Evolutionary conservation across 2,888 invertebrate genomes (phyloP).

Genomic region (Drosophila robusta): DNA sequence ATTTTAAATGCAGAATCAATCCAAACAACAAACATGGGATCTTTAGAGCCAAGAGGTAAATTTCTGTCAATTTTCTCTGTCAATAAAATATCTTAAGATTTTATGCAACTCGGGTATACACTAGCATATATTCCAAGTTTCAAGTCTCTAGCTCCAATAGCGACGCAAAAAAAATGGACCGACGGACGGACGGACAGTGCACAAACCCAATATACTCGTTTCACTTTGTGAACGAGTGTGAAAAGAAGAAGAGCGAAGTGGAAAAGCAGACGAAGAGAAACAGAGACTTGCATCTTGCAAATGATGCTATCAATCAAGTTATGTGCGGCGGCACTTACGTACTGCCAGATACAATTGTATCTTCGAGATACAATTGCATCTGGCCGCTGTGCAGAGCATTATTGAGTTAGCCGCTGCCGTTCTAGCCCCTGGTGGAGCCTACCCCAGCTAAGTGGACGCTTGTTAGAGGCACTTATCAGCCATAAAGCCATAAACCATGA

Average conservation of each 20-base stretch:
- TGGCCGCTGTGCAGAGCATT: constrained; percentile 10
- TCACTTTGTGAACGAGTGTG: neutral
- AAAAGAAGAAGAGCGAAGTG: neutral
- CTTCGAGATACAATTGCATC: constrained; percentile 39
- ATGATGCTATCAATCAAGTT: constrained; percentile 66
- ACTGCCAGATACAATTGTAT: constrained; percentile 52
- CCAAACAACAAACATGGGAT: too few relatives aligned
- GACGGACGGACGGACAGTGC: too few relatives aligned
- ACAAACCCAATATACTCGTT: too few relatives aligned
- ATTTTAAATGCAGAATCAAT: too few relatives aligned
- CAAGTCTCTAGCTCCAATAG: too few relatives aligned
- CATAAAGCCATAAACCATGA: constrained; percentile 21
- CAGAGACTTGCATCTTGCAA: constrained; percentile 37
- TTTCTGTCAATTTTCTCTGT: too few relatives aligned
- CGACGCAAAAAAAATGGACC: too few relatives aligned
- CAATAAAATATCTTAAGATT: too few relatives aligned
- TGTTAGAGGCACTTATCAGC: constrained; percentile 45
- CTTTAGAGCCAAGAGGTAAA: too few relatives aligned
- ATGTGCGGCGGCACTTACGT: constrained; percentile 24
- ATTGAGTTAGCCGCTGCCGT: constrained; percentile 30
- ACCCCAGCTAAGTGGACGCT: constrained; percentile 53
- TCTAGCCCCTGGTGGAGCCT: constrained; percentile 23
- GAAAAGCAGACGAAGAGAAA: constrained; percentile 9
- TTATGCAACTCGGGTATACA: too few relatives aligned
- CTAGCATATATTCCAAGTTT: too few relatives aligned